Percentiles rank a stretch among this genome's conserved stretches.
Evolutionary conservation across 2,797 vertebrate genomes (phyloP).

Genomic region (Netta rufina): DNA sequence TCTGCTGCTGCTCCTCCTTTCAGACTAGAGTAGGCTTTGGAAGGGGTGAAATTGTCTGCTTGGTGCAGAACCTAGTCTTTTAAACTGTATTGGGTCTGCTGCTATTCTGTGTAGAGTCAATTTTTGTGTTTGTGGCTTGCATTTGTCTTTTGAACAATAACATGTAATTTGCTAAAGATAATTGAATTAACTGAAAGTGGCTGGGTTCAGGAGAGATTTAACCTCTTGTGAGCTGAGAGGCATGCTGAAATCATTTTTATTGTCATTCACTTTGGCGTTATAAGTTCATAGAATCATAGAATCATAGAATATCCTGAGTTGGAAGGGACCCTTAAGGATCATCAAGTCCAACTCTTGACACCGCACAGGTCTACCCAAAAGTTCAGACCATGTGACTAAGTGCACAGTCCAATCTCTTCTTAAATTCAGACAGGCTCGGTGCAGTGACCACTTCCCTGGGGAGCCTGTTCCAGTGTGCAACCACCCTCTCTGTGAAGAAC

Average conservation of each 20-base stretch:
- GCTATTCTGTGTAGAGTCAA: rapidly evolving
- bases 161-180: neutral
- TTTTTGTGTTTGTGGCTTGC: neutral
- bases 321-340: no score
- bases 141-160: neutral
- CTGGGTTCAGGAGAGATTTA: neutral
- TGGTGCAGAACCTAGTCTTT: neutral
- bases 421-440: no score
- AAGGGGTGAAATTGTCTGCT: neutral
- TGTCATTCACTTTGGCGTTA: neutral
- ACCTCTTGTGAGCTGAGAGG: neutral
- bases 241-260: neutral
- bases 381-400: no score
- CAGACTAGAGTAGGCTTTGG: neutral
- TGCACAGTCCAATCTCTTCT: no score
- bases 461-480: no score
- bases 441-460: no score
- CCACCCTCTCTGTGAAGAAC: no score
- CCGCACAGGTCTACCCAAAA: no score
- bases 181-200: neutral
- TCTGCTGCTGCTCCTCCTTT: neutral
- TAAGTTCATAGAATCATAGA: neutral
- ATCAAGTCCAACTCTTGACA: no score
- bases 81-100: neutral
- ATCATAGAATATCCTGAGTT: no score